Percentiles rank a stretch among this genome's conserved stretches.
Conservation (phyloP, 2,888 invertebrate species). For the Hemaris fuciformis region DNA sequence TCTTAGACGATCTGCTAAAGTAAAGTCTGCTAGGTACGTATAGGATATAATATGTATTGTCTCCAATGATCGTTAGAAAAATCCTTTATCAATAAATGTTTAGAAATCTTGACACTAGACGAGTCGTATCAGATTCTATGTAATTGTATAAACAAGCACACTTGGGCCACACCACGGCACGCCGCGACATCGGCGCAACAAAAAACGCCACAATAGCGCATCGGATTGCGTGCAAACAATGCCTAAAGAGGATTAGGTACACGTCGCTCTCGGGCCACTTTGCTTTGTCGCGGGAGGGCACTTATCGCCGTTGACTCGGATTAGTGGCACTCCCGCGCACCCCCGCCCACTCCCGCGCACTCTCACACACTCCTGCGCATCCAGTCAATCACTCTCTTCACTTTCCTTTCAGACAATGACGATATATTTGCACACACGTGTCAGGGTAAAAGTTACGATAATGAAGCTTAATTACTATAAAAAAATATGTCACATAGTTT, state of each 20-base stretch:
- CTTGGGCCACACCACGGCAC: background rate
- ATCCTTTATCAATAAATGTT: background rate
- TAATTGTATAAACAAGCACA: background rate
- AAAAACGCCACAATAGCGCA: constrained; percentile 15
- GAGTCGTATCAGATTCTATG: background rate
- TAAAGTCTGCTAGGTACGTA: no score
- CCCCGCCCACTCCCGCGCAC: background rate
- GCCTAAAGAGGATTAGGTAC: constrained; percentile 32
- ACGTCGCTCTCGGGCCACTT: constrained; percentile 25
- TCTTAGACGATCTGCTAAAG: no score
- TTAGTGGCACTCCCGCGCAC: constrained; percentile 14
- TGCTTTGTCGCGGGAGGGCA: constrained; percentile 20
- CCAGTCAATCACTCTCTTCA: background rate
- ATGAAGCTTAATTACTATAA: background rate
- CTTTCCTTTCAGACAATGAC: background rate
- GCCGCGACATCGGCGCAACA: constrained; percentile 8
- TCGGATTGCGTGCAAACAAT: constrained; percentile 20
- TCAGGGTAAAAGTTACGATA: background rate
- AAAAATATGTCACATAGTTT: no score
- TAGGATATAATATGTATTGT: no score
- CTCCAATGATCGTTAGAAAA: no score
- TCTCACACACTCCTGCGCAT: constrained; percentile 6
- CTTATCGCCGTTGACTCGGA: constrained; percentile 14
- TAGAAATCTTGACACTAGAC: background rate
- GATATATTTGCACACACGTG: background rate